phyloP scores from a whole-genome alignment of 1,140 invertebrate genomes.

The Caenorhabditis inopinata region DNA sequence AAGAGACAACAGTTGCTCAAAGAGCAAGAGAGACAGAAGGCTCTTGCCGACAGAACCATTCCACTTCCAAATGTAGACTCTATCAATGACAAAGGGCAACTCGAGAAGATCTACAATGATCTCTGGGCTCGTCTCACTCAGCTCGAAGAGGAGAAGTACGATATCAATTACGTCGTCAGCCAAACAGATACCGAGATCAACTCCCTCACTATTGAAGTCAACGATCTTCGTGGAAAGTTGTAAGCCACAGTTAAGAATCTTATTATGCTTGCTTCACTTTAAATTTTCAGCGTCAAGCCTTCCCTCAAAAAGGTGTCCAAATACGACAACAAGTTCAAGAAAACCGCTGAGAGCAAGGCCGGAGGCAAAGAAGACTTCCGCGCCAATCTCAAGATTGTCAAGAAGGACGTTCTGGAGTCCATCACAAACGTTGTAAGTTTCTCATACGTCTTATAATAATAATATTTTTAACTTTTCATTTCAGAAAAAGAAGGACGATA shows the following conservation, averaged over 20 bases:
- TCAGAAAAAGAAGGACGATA: conserved; percentile 49
- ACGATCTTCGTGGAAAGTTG: conserved; percentile 99
- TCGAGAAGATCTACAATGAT: conserved; percentile 88
- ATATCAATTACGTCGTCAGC: conserved; percentile 90
- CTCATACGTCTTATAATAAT: neutral
- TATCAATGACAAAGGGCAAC: conserved; percentile 70
- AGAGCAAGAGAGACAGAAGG: conserved; percentile 90
- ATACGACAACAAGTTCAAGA: conserved; percentile 85
- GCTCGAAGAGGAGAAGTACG: conserved; percentile 94
- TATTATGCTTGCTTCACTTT: neutral
- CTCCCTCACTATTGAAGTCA: conserved; percentile 97
- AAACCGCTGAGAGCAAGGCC: conserved; percentile 34
- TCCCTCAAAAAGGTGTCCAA: conserved; percentile 98
- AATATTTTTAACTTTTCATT: neutral
- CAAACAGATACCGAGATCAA: conserved; percentile 94
- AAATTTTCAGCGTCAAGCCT: conserved; percentile 79
- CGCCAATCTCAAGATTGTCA: conserved; percentile 45
- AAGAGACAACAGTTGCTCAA: conserved; percentile 98
- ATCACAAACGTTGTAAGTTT: conserved; percentile 32
- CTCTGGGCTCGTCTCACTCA: conserved; percentile 84
- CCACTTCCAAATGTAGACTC: conserved; percentile 48
- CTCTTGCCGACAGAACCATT: conserved; percentile 81
- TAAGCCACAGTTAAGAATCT: conserved; percentile 74
- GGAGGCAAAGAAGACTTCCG: conserved; percentile 48
- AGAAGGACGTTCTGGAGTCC: conserved; percentile 43